A percentile compares a stretch with the other conserved stretches of the same genome.
Evolutionary conservation across 2,797 vertebrate species (phyloP).

Genomic region (Potorous gilbertii): DNA sequence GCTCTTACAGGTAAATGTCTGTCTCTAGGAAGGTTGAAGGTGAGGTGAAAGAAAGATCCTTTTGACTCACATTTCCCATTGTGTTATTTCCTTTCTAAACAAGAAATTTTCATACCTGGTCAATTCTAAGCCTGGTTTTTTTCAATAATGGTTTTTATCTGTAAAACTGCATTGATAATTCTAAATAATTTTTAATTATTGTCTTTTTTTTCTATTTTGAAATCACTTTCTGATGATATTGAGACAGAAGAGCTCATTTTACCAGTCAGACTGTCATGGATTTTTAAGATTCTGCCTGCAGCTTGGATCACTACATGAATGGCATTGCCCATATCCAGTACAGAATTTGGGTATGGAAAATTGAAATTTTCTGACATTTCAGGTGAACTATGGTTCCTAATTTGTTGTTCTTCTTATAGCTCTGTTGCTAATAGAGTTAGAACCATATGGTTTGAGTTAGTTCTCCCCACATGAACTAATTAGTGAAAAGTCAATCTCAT

Average conservation of each 20-base stretch:
- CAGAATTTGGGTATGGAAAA: neutral
- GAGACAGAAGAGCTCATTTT: neutral
- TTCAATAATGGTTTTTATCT: neutral
- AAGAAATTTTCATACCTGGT: too few species aligned
- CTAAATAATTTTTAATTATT: neutral
- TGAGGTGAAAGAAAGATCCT: too few species aligned
- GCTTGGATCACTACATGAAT: neutral
- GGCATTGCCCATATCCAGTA: neutral
- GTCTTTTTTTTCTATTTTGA: neutral
- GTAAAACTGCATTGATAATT: neutral
- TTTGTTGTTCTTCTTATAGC: neutral
- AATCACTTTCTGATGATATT: neutral
- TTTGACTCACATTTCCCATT: too few species aligned
- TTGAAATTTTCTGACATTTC: neutral
- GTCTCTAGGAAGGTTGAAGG: too few species aligned
- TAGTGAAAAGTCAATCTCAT: neutral
- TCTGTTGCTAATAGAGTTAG: neutral
- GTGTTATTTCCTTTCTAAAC: too few species aligned
- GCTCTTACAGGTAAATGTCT: too few species aligned
- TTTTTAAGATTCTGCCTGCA: neutral
- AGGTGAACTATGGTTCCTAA: neutral
- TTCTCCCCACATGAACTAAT: neutral
- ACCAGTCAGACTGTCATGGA: neutral
- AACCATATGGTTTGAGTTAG: neutral
- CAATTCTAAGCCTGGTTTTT: neutral